phyloP scores from a whole-genome alignment of 2,888 invertebrate genomes.

The Polyploca ridens region DNA sequence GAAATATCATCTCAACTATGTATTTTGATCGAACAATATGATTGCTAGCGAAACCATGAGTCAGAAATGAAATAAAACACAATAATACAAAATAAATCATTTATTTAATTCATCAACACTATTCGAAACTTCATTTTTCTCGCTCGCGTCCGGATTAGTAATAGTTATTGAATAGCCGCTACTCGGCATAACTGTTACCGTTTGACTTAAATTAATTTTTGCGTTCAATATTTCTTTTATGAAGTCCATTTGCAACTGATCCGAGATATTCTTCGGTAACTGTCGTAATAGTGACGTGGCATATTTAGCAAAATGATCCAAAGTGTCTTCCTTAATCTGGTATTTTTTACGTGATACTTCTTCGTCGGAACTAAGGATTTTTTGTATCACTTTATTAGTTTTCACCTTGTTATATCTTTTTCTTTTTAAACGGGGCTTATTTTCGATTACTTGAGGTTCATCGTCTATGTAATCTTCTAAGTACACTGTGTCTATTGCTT shows the following conservation, averaged over 20 bases:
- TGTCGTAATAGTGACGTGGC: conserved; percentile 46
- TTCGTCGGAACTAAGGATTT: conserved; percentile 26
- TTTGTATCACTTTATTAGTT: not conserved
- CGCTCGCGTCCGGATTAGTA: not conserved
- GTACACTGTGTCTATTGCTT: not conserved
- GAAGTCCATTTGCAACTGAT: conserved; percentile 50
- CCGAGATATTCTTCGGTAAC: conserved; percentile 45
- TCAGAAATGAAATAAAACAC: too few relatives aligned
- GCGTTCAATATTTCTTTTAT: conserved; percentile 32
- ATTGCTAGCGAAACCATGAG: too few relatives aligned
- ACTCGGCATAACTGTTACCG: conserved; percentile 4
- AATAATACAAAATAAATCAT: not conserved
- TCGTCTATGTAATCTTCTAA: not conserved
- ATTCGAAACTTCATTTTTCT: not conserved
- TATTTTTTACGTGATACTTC: conserved; percentile 16
- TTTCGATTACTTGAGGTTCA: not conserved
- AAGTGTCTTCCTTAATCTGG: conserved; percentile 25
- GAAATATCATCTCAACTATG: too few relatives aligned
- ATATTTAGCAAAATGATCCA: conserved; percentile 52
- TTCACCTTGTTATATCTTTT: not conserved
- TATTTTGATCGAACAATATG: too few relatives aligned
- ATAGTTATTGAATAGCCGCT: conserved; percentile 29
- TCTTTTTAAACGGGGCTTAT: not conserved
- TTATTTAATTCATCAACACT: not conserved
- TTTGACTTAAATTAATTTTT: not conserved